These are phyloP conservation scores for Rhea pennata DNA, from an alignment of 2,113 vertebrate genomes.

Conservation along the genomic window DNA sequence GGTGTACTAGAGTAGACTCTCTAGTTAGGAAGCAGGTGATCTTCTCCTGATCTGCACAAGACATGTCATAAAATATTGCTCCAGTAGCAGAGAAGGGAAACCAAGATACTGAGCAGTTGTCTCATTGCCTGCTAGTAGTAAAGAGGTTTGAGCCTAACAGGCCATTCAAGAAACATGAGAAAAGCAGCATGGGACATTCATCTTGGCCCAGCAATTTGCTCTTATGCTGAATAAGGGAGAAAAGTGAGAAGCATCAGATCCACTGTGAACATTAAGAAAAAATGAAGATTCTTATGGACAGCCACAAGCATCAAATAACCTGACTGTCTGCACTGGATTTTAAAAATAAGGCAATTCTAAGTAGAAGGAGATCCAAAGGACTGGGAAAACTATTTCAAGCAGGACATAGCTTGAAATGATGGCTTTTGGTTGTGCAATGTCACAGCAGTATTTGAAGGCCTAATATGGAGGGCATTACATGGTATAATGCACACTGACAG, in stretches of 20 bases:
- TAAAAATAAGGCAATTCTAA: conserved; percentile 36
- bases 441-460: conserved; percentile 3
- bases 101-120: background rate
- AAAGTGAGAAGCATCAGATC: background rate
- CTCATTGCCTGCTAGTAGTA: background rate
- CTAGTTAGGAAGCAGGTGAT: background rate
- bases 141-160: background rate
- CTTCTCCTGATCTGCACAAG: background rate
- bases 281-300: conserved; percentile 13
- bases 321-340: conserved; percentile 34
- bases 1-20: too few relatives aligned
- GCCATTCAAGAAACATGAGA: background rate
- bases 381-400: conserved; percentile 27
- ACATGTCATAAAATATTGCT: background rate
- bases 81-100: background rate
- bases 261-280: background rate
- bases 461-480: conserved; percentile 18
- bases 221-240: background rate
- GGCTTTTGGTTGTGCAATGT: background rate
- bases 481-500: background rate
- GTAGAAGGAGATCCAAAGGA: conserved; percentile 36
- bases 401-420: conserved; percentile 18
- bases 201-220: background rate
- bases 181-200: background rate
- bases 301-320: background rate